Evolutionary conservation across 2,888 invertebrate genomes (phyloP).

Genomic region (Ariolimax columbianus): DNA sequence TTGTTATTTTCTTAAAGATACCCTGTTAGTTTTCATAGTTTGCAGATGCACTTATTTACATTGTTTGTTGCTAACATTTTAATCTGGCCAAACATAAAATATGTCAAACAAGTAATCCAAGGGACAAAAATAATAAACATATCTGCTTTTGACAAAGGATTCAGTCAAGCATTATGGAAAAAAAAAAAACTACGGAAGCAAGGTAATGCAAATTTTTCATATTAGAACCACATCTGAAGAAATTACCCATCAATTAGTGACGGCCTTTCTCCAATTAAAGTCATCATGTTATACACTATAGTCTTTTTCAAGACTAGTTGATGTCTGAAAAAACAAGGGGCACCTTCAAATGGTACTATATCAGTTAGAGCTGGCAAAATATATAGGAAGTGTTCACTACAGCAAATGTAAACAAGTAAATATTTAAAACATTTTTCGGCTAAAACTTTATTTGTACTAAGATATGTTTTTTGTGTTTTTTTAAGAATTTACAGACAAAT

Average conservation of each 20-base stretch:
- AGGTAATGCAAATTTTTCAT: neutral
- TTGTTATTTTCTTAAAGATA: too few relatives aligned
- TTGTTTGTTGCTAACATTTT: too few relatives aligned
- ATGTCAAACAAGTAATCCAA: neutral
- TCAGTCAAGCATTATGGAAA: too few relatives aligned
- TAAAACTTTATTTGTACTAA: too few relatives aligned
- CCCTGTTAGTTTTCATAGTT: too few relatives aligned
- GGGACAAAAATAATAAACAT: too few relatives aligned
- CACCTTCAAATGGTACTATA: neutral
- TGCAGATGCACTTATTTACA: too few relatives aligned
- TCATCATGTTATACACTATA: slow-evolving; percentile 12
- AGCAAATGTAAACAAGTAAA: neutral
- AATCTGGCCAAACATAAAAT: neutral
- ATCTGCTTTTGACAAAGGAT: too few relatives aligned
- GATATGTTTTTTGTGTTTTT: too few relatives aligned
- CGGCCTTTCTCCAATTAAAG: slow-evolving; percentile 16
- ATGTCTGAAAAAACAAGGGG: slow-evolving; percentile 28
- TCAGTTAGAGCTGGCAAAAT: neutral
- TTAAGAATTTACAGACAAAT: too few relatives aligned
- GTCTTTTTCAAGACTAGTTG: slow-evolving; percentile 23
- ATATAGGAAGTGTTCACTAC: neutral
- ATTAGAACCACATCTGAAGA: neutral
- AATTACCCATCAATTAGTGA: slow-evolving; percentile 12
- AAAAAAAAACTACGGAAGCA: neutral
- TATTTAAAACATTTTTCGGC: too few relatives aligned